Evolutionary conservation across 2,113 vertebrate genomes (phyloP), one percentile per base, ranked within the genome.

Genomic region (sheep (Ovis aries)): DNA sequence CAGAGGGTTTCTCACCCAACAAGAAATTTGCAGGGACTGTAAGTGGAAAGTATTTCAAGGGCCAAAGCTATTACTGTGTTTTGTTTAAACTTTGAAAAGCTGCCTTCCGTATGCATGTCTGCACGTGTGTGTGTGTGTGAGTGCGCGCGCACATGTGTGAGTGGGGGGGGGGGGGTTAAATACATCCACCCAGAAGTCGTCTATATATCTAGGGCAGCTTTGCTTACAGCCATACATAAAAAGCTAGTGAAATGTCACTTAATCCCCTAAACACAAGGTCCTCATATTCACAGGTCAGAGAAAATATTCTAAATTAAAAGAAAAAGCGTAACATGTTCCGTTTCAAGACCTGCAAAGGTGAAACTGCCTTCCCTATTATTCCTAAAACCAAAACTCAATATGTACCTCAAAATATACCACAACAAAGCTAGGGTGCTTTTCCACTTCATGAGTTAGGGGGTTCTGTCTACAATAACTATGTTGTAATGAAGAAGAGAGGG

Each of bases 231-330:
- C 33, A 95, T 4, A 89, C 57, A 77, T 40, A 80, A 90, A 53
- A 67, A 36, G 45, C 25, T 62, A 84, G 19, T 57, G 5, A 77
- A 86, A 29, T 74, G 5, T 85, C 81, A 91, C 21, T 25, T 48
- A 82, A 94, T 64, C 82, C 29, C 53, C 55, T 89, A 85, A 96
- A 55, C 48, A 15, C 31, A 95, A 94, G 43, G 33, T 60, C 95
- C 50, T 83, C 90, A 77, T 33, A 33, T 57, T 93, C 50, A 71
- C 8, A 85, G 59, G 33, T 88, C 52, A 50, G 16, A 95, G 13
- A 92, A 96, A 96, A 64, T 86, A 81, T 52, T 93, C 84, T 90
- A 9, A 92, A 52, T 77, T 27, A 71, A 88, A 92, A 74, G 64
- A 59, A 91, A 52, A 87, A 71, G 31, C 93, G 17, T 80, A 88